Evolutionary conservation across 2,113 vertebrate species (phyloP).

Genomic region (Deroptyus accipitrinus): DNA sequence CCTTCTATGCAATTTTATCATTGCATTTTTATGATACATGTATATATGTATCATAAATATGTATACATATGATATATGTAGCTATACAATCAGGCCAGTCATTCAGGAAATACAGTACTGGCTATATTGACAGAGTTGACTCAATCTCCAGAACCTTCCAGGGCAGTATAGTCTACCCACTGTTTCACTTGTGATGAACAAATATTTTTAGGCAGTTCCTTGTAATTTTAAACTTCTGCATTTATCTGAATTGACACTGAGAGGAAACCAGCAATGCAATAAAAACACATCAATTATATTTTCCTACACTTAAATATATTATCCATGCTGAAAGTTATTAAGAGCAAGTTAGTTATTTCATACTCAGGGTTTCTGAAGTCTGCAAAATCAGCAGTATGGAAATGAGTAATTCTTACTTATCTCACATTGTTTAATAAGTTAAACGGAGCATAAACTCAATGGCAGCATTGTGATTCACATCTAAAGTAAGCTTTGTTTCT

Average conservation of each 20-base stretch:
- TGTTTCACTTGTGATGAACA: constrained; percentile 50
- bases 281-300: constrained; percentile 70
- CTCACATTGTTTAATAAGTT: constrained; percentile 73
- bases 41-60: too few species aligned
- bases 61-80: too few species aligned
- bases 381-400: constrained; percentile 78
- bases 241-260: constrained; percentile 62
- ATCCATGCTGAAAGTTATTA: constrained; percentile 76
- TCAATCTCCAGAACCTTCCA: constrained; percentile 57
- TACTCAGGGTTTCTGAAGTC: constrained; percentile 72
- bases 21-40: constrained; percentile 56
- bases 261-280: constrained; percentile 61
- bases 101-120: constrained; percentile 53
- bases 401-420: constrained; percentile 75
- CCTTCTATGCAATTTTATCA: constrained; percentile 51
- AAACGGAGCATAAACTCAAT: constrained; percentile 73
- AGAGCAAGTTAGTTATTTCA: constrained; percentile 76
- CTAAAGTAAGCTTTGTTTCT: constrained; percentile 41
- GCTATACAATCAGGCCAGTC: neutral
- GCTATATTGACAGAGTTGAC: constrained; percentile 48
- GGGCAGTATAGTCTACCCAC: constrained; percentile 27
- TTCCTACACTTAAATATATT: constrained; percentile 74
- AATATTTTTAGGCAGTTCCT: constrained; percentile 25
- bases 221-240: constrained; percentile 41
- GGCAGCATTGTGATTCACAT: constrained; percentile 60